Evolutionary conservation across 2,888 invertebrate genomes (phyloP).

Genomic region (Caenorhabditis macrosperma): DNA sequence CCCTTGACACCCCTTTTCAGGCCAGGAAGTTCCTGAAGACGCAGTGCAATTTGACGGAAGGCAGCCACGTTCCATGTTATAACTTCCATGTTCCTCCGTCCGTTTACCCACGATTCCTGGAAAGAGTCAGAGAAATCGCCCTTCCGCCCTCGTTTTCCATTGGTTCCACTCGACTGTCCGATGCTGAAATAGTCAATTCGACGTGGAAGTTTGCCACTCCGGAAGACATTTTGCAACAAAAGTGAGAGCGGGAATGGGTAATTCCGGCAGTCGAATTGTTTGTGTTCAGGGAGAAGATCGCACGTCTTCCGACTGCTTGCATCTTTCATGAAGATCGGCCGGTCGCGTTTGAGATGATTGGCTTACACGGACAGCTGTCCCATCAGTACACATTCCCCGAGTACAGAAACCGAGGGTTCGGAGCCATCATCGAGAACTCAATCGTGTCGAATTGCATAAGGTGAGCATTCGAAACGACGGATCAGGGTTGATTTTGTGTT

Average conservation of each 20-base stretch:
- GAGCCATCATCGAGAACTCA: slow-evolving; percentile 34
- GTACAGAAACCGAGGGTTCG: slow-evolving; percentile 44
- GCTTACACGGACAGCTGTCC: slow-evolving; percentile 47
- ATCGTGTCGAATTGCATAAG: slow-evolving; percentile 36
- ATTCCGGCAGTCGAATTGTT: slow-evolving; percentile 15
- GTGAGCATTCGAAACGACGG: not conserved
- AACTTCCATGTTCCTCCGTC: slow-evolving; percentile 16
- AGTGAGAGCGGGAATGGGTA: slow-evolving; percentile 18
- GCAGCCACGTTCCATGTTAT: slow-evolving; percentile 3
- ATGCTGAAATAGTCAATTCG: slow-evolving; percentile 33
- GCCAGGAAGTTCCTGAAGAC: slow-evolving; percentile 5
- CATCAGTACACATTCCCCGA: slow-evolving; percentile 55
- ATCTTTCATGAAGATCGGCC: slow-evolving; percentile 31
- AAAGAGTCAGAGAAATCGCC: slow-evolving; percentile 9
- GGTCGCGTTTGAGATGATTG: slow-evolving; percentile 51
- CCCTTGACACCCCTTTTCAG: not conserved
- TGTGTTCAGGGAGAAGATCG: slow-evolving; percentile 40
- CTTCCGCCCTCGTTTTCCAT: slow-evolving; percentile 19
- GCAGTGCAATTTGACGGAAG: slow-evolving; percentile 15
- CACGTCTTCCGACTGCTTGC: slow-evolving; percentile 43
- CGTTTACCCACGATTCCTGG: slow-evolving; percentile 19
- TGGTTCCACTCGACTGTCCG: slow-evolving; percentile 30
- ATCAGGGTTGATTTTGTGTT: not conserved
- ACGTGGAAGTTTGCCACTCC: slow-evolving; percentile 52
- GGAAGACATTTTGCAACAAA: slow-evolving; percentile 42